These are phyloP conservation scores for Bemisia tabaci DNA, from an alignment of 1,140 invertebrate genomes.

Conservation along the genomic window DNA sequence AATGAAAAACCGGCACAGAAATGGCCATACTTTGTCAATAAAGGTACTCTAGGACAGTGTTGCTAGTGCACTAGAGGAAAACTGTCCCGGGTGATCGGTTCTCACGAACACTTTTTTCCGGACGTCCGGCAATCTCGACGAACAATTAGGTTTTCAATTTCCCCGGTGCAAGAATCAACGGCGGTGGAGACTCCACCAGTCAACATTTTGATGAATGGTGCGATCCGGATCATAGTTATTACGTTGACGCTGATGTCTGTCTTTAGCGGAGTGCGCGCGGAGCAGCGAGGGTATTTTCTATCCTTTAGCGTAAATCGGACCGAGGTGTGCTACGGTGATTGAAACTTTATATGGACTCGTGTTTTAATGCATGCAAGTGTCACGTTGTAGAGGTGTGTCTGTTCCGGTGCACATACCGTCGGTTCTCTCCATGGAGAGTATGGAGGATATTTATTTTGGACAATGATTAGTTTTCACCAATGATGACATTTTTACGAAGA, in stretches of 20 bases:
- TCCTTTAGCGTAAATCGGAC: too few species aligned
- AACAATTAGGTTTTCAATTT: not conserved
- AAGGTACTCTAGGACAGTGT: too few species aligned
- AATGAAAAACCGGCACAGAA: not conserved
- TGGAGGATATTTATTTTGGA: too few species aligned
- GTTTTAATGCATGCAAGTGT: not conserved
- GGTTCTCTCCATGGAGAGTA: too few species aligned
- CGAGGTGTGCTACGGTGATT: not conserved
- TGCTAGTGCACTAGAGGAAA: too few species aligned
- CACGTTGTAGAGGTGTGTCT: not conserved
- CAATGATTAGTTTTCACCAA: too few species aligned
- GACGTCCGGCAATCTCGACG: not conserved
- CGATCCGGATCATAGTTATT: not conserved
- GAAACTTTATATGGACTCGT: not conserved
- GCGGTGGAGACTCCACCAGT: not conserved
- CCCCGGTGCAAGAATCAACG: not conserved
- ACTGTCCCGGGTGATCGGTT: too few species aligned
- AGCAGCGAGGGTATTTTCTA: too few species aligned
- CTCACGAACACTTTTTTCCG: not conserved
- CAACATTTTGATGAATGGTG: not conserved
- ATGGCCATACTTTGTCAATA: too few species aligned
- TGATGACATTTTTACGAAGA: too few species aligned
- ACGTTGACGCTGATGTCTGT: not conserved
- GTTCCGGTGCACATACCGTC: too few species aligned
- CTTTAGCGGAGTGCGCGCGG: not conserved